Base-by-base conservation (phyloP, 2,888 invertebrate species). In the Platycheirus rosarum region DNA sequence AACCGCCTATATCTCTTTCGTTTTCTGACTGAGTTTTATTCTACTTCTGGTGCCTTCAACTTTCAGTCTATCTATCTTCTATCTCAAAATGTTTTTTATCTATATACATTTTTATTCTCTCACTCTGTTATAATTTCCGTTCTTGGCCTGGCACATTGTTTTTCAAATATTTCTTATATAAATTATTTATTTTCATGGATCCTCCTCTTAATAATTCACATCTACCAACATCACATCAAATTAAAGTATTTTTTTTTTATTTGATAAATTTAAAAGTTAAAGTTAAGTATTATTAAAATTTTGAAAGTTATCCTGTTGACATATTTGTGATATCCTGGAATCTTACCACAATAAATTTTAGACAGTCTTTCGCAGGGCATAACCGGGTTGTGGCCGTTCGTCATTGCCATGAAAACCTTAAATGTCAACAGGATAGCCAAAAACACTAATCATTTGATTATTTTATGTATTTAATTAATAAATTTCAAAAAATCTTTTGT, bases 401-500 rank as follows among this genome's bases (percentile, higher is more conserved):
- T n/a, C n/a, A n/a, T n/a, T n/a, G n/a, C n/a, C 2, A 23, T 6
- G 2, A 2, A 23, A 23, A 23, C 2, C 23, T 23, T 7, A 46
- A 14, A 2, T 44, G 44, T 80, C 76, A 65, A 13, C 70, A 53
- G 46, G 35, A 53, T 13, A 48, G 66, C 75, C 65, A 57, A 20
- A 23, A 2, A 13, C 5, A 18, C 14, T 7, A 40, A 16, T 13
- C 32, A 79, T 40, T 82, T 42, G 7, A 60, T 46, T 62, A 35
- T 46, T 74, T 42, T 14, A 1, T 51, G 18, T 51, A 60, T 69
- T 70, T 44, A 29, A 66, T 77, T 63, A 73, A 82, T 77, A 63
- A 68, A 75, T 60, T 70, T 29, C n/a, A 62, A 53, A 46, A 66
- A 9, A 6, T 80, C 73, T 62, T 77, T 68, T 73, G 77, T 82